Evolutionary conservation across 2,797 vertebrate genomes (phyloP), one percentile per base, ranked within the genome.

Genomic region (Pagetopsis macropterus): DNA sequence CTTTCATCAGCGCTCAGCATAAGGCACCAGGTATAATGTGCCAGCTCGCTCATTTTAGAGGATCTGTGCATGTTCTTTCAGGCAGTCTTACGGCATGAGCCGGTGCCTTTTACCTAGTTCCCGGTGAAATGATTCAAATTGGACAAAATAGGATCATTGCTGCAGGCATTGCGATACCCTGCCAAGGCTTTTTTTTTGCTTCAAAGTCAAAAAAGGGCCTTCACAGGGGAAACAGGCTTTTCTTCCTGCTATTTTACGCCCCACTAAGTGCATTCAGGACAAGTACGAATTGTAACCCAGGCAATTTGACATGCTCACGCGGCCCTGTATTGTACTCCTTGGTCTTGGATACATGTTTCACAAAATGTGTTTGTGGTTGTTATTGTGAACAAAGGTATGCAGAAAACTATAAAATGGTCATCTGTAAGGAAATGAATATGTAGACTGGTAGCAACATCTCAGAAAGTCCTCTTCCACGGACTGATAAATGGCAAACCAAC

Each of bases 101-200:
- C 4, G 11, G 44, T 67, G 65, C 75, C 59, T 87, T 89, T 73
- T 84, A 91, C 86, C 89, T 87, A 82, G 72, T 70, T 65, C 81
- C 82, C 17, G 60, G 76, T 77, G 65, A 88, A 91, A 91, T 85
- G 65, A 90, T 90, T 90, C 75, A 78, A 83, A 92, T 92, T 91
- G 88, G 64, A 88, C 76, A 82, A 87, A 93, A 94, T 87, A 80
- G 86, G 84, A 91, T 92, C 82, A 88, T 78, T 84, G 87, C 84
- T 84, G 71, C 79, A 11, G 70, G 81, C 81, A 76, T 83, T 84
- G 23, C 45, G 37, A 84, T 80, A 84, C 57, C 75, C 77, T 82
- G 87, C 89, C 87, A 90, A 89, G 81, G 83, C 60, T 84, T 71
- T 88, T 89, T 72, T 89, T 89, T 84, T 75, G 59, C 19, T 55